Base-by-base conservation (phyloP, 2,797 vertebrate species). In the Gymnoscopelus braueri region DNA sequence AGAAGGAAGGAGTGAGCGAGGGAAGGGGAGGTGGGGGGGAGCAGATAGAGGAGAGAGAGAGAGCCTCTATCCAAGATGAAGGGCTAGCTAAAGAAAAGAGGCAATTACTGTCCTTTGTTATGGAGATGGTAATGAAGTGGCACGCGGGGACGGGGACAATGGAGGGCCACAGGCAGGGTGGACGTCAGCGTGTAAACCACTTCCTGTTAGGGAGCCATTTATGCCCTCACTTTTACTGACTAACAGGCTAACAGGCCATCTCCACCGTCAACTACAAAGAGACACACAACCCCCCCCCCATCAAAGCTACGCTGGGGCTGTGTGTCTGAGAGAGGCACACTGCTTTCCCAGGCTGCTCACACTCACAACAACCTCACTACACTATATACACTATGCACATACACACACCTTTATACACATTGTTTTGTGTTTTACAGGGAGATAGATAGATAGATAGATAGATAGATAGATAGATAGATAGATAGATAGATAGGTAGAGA, bases 91-190 rank as follows among this genome's bases (percentile, higher is more conserved):
- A 93, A 94, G 91, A 93, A 93, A 93, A 93, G 92, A 91, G 88
- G 91, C 89, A 94, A 94, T 94, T 93, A 94, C 94, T 90, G 87
- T 75, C 90, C 91, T 94, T 94, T 94, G 91, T 94, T 92, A 94
- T 94, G 92, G 93, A 94, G 94, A 94, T 95, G 89, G 87, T 94
- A 93, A 94, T 94, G 93, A 94, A 94, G 93, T 93, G 92, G 91
- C 88, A 92, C 89, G 89, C 89, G 83, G 89, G 89, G 86, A 8
- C 84, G 57, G 0, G 91, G 91, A 94, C 93, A 94, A 94, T 94
- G 82, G 92, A 83, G 76, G 89, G 80, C 89, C 88, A 85, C 90
- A 90, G 89, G 92, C 90, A 88, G 88, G 87, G 89, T 86, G 87
- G 91, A 90, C 81, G 89, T 92, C 92, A 90, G 90, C 89, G 82